Evolutionary conservation across 2,113 vertebrate species (phyloP).

Genomic region (Corythaixoides concolor): DNA sequence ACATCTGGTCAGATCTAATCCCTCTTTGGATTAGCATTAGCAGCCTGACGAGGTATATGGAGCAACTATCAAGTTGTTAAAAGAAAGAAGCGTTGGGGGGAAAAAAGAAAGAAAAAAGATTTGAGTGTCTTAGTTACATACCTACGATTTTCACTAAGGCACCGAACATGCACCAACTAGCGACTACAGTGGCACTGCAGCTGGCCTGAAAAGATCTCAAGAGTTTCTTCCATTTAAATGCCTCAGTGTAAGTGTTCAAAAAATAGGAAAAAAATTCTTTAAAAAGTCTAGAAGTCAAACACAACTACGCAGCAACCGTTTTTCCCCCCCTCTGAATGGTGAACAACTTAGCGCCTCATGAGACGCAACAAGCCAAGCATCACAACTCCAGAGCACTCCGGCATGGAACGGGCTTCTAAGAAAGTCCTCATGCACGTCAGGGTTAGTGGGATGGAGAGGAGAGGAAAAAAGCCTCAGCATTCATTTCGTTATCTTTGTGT

Average conservation of each 20-base stretch:
- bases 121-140: not conserved
- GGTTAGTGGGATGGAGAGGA: not conserved
- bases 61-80: not conserved
- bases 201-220: not conserved
- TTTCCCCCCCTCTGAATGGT: fast-evolving
- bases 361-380: not conserved
- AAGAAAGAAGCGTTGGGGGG: not conserved
- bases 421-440: not conserved
- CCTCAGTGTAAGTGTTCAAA: not conserved
- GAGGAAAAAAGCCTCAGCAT: not conserved
- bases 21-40: not conserved
- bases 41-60: not conserved
- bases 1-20: not conserved
- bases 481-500: not conserved
- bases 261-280: not conserved
- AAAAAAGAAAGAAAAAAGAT: not conserved
- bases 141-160: not conserved
- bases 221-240: too few relatives aligned
- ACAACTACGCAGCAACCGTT: not conserved
- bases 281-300: not conserved
- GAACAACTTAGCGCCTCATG: not conserved
- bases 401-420: not conserved
- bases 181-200: not conserved
- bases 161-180: not conserved
- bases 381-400: not conserved